phyloP scores from a whole-genome alignment of 2,113 vertebrate genomes.

The Chiloscyllium plagiosum region DNA sequence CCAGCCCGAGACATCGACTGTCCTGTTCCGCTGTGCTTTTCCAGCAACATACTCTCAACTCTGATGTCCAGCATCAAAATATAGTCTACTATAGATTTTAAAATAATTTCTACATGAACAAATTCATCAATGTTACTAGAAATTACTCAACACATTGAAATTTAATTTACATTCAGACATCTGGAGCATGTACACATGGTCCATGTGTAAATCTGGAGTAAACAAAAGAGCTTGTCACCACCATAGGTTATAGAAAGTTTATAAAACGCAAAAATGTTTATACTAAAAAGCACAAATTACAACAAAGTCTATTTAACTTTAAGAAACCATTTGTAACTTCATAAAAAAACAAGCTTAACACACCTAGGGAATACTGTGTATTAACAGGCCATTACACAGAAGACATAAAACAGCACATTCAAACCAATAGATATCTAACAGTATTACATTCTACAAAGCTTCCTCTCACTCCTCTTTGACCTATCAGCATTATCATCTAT shows the following conservation, averaged over 20 bases:
- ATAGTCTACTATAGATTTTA: background rate
- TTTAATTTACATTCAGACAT: background rate
- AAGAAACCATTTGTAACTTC: background rate
- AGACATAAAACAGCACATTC: background rate
- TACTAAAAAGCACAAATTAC: background rate
- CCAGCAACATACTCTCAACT: too few relatives aligned
- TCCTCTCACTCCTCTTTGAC: background rate
- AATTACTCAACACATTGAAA: background rate
- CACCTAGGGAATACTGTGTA: background rate
- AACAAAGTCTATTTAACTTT: background rate
- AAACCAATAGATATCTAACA: background rate
- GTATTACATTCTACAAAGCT: background rate
- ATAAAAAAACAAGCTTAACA: background rate
- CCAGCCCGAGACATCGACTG: too few relatives aligned
- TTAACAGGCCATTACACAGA: background rate
- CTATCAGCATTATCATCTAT: background rate
- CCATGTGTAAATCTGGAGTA: background rate
- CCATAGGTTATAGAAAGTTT: background rate
- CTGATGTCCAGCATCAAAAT: too few relatives aligned
- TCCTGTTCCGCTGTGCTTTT: too few relatives aligned
- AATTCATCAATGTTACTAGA: background rate
- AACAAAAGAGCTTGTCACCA: background rate
- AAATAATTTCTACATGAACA: background rate
- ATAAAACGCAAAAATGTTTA: background rate
- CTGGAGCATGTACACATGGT: background rate